Conservation (phyloP, 2,113 vertebrate species). For the Calidris pygmaea region DNA sequence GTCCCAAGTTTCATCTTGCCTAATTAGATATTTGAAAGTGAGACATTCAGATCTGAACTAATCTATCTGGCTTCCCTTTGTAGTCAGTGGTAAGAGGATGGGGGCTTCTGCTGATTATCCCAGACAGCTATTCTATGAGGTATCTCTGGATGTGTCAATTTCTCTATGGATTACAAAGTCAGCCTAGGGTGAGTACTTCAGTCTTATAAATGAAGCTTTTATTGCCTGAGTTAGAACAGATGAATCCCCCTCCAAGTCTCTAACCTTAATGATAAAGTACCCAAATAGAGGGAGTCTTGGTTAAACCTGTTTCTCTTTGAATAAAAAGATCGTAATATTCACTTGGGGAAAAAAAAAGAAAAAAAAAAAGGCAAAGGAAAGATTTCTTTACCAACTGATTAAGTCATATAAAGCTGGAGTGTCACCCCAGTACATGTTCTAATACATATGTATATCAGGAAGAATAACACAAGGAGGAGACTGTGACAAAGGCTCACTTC, state of each 20-base stretch:
- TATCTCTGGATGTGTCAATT: not conserved
- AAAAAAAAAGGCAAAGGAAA: not conserved
- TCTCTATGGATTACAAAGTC: not conserved
- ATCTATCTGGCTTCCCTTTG: not conserved
- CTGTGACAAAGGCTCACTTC: not conserved
- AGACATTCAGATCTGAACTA: not conserved
- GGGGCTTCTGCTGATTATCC: not conserved
- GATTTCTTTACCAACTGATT: not conserved
- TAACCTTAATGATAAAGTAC: not conserved
- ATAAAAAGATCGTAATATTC: not conserved
- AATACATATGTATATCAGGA: not conserved
- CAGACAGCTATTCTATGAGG: not conserved
- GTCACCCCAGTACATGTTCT: not conserved
- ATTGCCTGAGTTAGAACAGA: not conserved
- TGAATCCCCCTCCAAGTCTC: not conserved
- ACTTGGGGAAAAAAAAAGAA: too few relatives aligned
- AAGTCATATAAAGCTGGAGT: not conserved
- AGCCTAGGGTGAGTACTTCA: not conserved
- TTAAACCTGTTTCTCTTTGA: not conserved
- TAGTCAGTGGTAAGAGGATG: not conserved
- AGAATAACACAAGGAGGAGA: not conserved
- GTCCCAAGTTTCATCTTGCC: not conserved
- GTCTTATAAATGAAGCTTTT: not conserved
- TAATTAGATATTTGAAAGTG: constrained; percentile 22
- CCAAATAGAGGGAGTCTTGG: not conserved